Base-by-base conservation (phyloP, 2,113 vertebrate species). In the Stigmatopora argus region DNA sequence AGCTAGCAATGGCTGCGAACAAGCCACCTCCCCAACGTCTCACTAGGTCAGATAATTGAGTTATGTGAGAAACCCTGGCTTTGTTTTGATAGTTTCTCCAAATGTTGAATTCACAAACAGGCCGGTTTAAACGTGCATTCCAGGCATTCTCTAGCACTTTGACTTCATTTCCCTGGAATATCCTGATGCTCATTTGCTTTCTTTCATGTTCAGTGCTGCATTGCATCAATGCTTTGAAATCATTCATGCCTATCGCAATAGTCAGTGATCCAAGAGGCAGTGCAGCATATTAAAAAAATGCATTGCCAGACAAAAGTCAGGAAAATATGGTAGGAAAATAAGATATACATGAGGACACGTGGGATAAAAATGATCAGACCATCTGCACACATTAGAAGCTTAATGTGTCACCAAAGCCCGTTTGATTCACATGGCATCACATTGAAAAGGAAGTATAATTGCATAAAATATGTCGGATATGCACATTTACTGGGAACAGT, bases 221-320 rank as follows among this genome's bases (percentile, higher is more conserved):
- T 41, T 41, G 38, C 38, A 41, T 41, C 38, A 41, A 3, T 41
- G 38, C 38, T 41, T 10, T 13, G 51, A 21, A 53, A 9, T 12
- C 31, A 38, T 12, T 58, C 56, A 35, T 4, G 31, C 49, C 18
- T 41, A 3, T 41, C 7, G 48, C n/a, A 6, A 51, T 51, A 15
- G 49, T 51, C n/a, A 51, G 49, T 77, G 86, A 84, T 80, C 77
- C 48, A 59, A 41, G 38, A 41, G 38, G 38, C 38, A 41, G 38
- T 41, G 38, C 5, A 1, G 38, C 38, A 41, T 41, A 41, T 3
- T 41, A 41, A 41, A 41, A 7, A 41, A 41, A 10, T 41, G 38
- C 9, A 41, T 41, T 7, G 38, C 38, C 38, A 41, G 5, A 41
- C 38, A 41, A 10, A 41, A 41, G 7, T 41, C 38, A 41, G 38